These are phyloP conservation scores for Aphelenchoides bicaudatus DNA, from an alignment of 2,888 invertebrate species.

Conservation along the genomic window DNA sequence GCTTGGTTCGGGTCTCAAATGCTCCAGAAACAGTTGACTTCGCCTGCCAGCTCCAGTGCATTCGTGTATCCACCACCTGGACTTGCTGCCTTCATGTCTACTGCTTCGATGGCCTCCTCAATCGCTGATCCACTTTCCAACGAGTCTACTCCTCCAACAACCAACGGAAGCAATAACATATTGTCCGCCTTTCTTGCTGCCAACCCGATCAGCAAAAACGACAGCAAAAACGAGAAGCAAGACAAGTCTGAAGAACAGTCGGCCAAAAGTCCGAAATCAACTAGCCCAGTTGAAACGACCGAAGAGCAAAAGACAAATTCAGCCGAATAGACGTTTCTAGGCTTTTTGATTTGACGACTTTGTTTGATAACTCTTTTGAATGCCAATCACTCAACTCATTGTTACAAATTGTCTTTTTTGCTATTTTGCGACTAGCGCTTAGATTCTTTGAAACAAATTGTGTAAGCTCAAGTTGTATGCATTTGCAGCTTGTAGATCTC, in stretches of 20 bases:
- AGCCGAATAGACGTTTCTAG: neutral
- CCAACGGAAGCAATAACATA: constrained; percentile 4
- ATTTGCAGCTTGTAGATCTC: too few species aligned
- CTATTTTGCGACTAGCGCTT: too few species aligned
- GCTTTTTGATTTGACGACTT: neutral
- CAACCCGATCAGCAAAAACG: neutral
- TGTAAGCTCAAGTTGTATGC: too few species aligned
- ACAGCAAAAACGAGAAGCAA: neutral
- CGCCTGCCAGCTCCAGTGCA: constrained; percentile 7
- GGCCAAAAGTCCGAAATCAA: constrained; percentile 1
- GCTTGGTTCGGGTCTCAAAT: neutral
- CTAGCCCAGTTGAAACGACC: neutral
- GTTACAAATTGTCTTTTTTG: too few species aligned
- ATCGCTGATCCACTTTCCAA: neutral
- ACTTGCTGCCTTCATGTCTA: constrained; percentile 9
- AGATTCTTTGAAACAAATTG: too few species aligned
- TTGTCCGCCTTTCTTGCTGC: constrained; percentile 11
- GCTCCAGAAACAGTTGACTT: constrained; percentile 14
- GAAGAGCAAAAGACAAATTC: neutral
- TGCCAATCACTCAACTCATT: too few species aligned
- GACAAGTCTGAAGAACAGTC: neutral
- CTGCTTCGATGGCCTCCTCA: neutral
- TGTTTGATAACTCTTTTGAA: neutral
- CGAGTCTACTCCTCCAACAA: constrained; percentile 13
- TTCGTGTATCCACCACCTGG: constrained; percentile 15